Evolutionary conservation across 2,888 invertebrate species (phyloP).

Genomic region (Metalampra italica): DNA sequence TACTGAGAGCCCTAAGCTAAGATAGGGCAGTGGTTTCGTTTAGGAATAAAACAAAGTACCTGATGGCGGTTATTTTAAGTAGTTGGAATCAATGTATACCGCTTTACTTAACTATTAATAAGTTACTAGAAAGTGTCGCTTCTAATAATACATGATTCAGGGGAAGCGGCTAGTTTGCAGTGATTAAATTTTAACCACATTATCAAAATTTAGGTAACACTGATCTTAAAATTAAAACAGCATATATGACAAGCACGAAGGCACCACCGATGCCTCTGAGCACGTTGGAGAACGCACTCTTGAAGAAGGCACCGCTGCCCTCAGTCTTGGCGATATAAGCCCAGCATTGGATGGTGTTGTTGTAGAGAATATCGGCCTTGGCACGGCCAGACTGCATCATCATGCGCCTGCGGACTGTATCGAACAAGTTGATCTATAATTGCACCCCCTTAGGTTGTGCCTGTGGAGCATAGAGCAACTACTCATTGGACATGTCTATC

Average conservation of each 20-base stretch:
- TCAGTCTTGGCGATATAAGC: slow-evolving; percentile 89
- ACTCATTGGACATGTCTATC: too few relatives aligned
- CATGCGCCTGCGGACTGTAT: slow-evolving; percentile 97
- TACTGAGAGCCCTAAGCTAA: too few relatives aligned
- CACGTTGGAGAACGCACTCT: slow-evolving; percentile 96
- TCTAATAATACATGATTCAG: slow-evolving; percentile 76
- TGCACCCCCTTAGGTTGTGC: too few relatives aligned
- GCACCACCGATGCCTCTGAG: slow-evolving; percentile 97
- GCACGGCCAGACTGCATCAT: slow-evolving; percentile 98
- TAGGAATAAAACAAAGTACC: too few relatives aligned
- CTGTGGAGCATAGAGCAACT: too few relatives aligned
- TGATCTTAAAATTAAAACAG: slow-evolving; percentile 61
- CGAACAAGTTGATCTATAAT: too few relatives aligned
- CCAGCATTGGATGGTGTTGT: slow-evolving; percentile 96
- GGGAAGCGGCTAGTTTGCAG: slow-evolving; percentile 59
- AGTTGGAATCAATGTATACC: slow-evolving; percentile 73
- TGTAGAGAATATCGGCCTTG: slow-evolving; percentile 90
- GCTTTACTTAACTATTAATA: slow-evolving; percentile 77
- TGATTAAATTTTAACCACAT: slow-evolving; percentile 63
- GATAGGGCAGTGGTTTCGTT: too few relatives aligned
- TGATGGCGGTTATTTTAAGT: too few relatives aligned
- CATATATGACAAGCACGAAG: slow-evolving; percentile 93
- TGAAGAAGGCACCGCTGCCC: slow-evolving; percentile 93
- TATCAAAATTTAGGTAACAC: slow-evolving; percentile 64
- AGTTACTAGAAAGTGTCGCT: slow-evolving; percentile 68